phyloP scores from a whole-genome alignment of 2,797 vertebrate species.

The Schizothorax lantsangensis region DNA sequence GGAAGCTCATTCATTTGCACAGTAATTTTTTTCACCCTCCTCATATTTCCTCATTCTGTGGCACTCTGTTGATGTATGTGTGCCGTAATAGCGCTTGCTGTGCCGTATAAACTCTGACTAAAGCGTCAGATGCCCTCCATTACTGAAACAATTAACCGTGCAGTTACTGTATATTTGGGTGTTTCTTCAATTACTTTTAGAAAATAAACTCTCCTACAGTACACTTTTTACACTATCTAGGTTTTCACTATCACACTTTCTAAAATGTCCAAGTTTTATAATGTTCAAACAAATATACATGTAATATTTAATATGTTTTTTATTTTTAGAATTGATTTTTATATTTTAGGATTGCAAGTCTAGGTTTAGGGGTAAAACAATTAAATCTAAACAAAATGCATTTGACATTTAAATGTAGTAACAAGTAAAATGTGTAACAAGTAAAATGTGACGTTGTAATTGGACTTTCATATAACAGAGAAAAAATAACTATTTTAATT shows the following conservation, averaged over 20 bases:
- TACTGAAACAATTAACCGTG: background rate
- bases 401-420: background rate
- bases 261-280: background rate
- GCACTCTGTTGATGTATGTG: constrained; percentile 6
- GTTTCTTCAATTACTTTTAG: background rate
- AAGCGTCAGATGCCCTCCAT: background rate
- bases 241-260: too few species aligned
- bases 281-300: too few species aligned
- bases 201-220: background rate
- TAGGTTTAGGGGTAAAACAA: background rate
- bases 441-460: background rate
- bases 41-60: constrained; percentile 24
- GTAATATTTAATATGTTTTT: background rate
- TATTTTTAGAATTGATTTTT: background rate
- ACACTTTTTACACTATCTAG: too few species aligned
- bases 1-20: constrained; percentile 8
- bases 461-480: background rate
- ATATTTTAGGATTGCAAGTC: background rate
- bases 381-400: background rate
- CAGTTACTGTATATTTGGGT: background rate
- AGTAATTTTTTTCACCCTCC: background rate
- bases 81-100: background rate
- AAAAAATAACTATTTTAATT: too few species aligned
- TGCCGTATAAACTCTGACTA: background rate
- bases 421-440: too few species aligned